Evolutionary conservation across 2,888 invertebrate species (phyloP).

Genomic region (Oxycera nigricornis): DNA sequence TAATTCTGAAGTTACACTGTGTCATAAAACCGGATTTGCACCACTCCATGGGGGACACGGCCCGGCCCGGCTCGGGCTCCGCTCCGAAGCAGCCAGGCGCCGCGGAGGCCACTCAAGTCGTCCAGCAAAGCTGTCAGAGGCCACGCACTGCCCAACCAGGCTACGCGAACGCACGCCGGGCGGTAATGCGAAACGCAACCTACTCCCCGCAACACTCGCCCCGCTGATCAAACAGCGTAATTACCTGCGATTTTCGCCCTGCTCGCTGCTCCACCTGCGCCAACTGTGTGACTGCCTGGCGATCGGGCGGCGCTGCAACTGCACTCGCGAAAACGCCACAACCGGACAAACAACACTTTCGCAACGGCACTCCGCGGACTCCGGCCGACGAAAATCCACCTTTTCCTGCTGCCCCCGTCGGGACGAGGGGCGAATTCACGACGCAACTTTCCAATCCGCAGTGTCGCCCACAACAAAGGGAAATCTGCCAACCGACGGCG

Average conservation of each 20-base stretch:
- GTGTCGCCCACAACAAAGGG: neutral
- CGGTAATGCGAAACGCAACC: neutral
- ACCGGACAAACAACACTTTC: slow-evolving; percentile 20
- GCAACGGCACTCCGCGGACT: slow-evolving; percentile 2
- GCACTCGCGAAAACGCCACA: slow-evolving; percentile 7
- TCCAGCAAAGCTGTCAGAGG: neutral
- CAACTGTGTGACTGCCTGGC: neutral
- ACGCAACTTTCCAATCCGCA: neutral
- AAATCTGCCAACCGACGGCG: neutral
- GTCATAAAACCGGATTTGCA: slow-evolving; percentile 16
- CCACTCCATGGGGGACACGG: neutral
- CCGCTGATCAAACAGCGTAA: neutral
- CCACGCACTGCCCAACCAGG: neutral
- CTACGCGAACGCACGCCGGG: neutral
- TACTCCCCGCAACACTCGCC: neutral
- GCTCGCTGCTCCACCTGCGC: slow-evolving; percentile 12
- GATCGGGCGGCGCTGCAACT: slow-evolving; percentile 24
- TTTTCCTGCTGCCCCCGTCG: neutral
- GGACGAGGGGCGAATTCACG: neutral
- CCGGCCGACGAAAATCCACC: neutral
- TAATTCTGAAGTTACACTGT: neutral
- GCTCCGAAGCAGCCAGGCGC: neutral
- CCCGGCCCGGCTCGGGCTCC: neutral
- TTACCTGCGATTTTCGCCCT: neutral
- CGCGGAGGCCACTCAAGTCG: neutral